Percentiles rank a stretch among this genome's conserved stretches.
These are phyloP conservation scores for Cyclina sinensis DNA, from an alignment of 1,140 invertebrate genomes.

Conservation along the genomic window DNA sequence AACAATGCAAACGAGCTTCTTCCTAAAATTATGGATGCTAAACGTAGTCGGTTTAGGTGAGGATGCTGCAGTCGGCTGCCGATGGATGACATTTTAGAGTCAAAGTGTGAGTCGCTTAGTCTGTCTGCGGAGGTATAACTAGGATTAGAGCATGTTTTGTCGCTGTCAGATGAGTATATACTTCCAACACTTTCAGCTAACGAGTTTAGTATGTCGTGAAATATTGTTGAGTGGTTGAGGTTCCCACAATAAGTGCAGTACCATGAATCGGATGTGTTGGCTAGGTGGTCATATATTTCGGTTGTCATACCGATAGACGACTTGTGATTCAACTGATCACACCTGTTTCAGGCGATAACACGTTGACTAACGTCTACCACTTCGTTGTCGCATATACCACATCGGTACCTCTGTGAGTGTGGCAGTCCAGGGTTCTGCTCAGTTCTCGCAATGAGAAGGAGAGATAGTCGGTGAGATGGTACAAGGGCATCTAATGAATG, in stretches of 20 bases:
- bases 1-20: background rate
- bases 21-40: background rate
- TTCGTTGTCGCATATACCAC: background rate
- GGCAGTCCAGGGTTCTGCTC: background rate
- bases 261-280: background rate
- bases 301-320: background rate
- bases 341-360: background rate
- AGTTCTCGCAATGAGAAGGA: background rate
- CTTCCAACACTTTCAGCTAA: background rate
- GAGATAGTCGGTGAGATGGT: background rate
- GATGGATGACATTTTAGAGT: no score
- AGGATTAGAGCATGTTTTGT: background rate
- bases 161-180: constrained; percentile 1
- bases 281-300: background rate
- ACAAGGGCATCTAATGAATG: background rate
- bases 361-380: background rate
- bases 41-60: background rate
- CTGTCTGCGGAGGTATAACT: background rate
- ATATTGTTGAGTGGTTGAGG: background rate
- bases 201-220: background rate
- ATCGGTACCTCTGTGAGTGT: background rate
- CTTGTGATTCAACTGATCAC: background rate
- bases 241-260: background rate
- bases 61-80: no score
- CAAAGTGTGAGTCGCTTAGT: no score